These are phyloP conservation scores for Pedetes capensis DNA, from an alignment of 2,113 vertebrate species.

Conservation along the genomic window DNA sequence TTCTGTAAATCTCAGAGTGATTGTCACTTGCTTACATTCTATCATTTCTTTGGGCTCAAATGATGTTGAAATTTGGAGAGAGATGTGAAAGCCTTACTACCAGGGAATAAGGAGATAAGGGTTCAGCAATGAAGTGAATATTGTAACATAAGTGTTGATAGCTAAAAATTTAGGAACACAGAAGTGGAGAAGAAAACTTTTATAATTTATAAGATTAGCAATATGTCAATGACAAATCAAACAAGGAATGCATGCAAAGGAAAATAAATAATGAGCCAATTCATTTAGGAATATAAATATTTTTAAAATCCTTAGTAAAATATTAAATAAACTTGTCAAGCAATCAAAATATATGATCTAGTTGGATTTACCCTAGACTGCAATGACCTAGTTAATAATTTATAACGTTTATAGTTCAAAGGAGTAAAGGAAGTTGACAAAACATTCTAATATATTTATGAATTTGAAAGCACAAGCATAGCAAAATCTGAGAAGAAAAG, in stretches of 20 bases:
- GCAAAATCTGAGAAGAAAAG: background rate
- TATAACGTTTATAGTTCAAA: background rate
- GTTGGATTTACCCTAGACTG: background rate
- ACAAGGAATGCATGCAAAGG: background rate
- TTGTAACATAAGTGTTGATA: background rate
- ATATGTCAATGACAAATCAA: background rate
- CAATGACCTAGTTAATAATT: background rate
- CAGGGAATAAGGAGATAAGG: background rate
- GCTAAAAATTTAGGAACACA: background rate
- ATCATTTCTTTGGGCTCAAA: background rate
- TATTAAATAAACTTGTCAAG: background rate
- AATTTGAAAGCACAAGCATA: background rate
- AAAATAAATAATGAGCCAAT: background rate
- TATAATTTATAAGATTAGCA: background rate
- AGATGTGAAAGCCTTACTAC: background rate
- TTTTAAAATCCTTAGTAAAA: background rate
- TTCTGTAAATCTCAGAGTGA: background rate
- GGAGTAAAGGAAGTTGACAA: background rate
- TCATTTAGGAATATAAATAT: background rate
- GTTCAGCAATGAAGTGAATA: background rate
- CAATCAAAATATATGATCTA: background rate
- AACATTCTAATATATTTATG: background rate
- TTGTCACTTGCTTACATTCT: background rate
- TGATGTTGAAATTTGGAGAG: background rate
- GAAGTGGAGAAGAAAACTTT: background rate